Percentiles rank a stretch among this genome's conserved stretches.
These are phyloP conservation scores for Pristionchus maxplancki DNA, from an alignment of 2,888 invertebrate genomes.

Conservation along the genomic window DNA sequence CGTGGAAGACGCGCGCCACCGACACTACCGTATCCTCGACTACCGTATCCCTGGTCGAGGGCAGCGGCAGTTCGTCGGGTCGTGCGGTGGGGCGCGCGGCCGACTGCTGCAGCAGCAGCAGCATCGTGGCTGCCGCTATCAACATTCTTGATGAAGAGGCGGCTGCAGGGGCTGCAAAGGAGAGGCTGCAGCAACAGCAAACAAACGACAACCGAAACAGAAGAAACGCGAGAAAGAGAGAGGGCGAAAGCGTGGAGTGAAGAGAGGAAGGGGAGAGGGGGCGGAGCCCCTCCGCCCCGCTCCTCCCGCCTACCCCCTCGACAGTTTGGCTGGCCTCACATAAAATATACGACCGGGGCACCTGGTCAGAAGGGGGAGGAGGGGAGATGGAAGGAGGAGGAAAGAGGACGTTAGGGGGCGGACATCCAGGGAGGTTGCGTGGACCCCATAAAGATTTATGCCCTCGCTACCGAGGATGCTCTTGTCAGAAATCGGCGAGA, in stretches of 20 bases:
- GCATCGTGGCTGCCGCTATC: constrained; percentile 9
- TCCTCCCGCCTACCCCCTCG: neutral
- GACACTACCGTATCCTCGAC: constrained; percentile 15
- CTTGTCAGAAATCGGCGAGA: neutral
- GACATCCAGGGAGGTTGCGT: neutral
- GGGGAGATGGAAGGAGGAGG: neutral
- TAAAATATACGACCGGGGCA: constrained; percentile 46
- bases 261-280: neutral
- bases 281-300: constrained; percentile 24
- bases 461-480: neutral
- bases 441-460: neutral
- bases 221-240: neutral
- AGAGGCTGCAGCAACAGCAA: neutral
- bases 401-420: neutral
- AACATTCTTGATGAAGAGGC: neutral
- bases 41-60: neutral
- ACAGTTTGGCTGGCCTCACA: constrained; percentile 23
- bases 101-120: constrained; percentile 20
- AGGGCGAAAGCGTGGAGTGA: neutral
- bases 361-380: neutral
- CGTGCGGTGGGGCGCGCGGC: constrained; percentile 4
- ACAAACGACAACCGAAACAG: neutral
- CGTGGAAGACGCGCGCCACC: constrained; percentile 42
- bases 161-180: constrained; percentile 3
- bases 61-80: neutral